Base-by-base conservation (phyloP, 2,113 vertebrate genomes). In the Cynocephalus volans region DNA sequence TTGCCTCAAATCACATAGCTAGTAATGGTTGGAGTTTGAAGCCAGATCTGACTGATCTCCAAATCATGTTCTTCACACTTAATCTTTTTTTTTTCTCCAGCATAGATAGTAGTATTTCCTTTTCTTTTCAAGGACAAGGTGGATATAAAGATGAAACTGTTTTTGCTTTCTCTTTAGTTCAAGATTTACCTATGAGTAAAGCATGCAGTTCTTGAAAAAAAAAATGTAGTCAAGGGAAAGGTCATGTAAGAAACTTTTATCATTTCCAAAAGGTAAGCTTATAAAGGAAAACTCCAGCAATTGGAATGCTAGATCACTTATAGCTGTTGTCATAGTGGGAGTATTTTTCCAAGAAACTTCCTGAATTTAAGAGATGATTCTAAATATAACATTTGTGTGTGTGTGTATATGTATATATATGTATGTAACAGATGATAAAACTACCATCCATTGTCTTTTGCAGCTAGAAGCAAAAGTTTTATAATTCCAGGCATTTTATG, bases 51-150 rank as follows among this genome's bases (percentile, higher is more conserved):
- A 79, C 10, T 89, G 48, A 72, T 18, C 12, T 60, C 21, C 28
- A 85, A 33, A n/a, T 88, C 48, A 88, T 75, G 50, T 13, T 67
- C 50, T 89, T 90, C 82, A 62, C 17, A n/a, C 15, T 56, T 87
- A 52, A 64, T 86, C 85, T 89, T 70, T 95, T 91, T 62, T 88
- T 50, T 62, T 69, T 80, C 31, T 13, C 67, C 64, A 28, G 6
- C 12, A 50, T 52, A 70, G 54, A 75, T 70, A 83, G 41, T 6
- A 60, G 9, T 8, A 45, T 77, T 93, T 75, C 4, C 21, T 77
- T 93, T 93, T 88, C 23, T 96, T 93, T 95, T 88, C 70, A 88
- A 94, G 85, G 65, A 93, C 2, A 80, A 79, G 36, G 24, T 24
- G 48, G 33, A 52, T 36, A 79, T 24, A 52, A 97, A 87, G 58